phyloP scores from a whole-genome alignment of 2,888 invertebrate genomes.

The Amiota mariae region DNA sequence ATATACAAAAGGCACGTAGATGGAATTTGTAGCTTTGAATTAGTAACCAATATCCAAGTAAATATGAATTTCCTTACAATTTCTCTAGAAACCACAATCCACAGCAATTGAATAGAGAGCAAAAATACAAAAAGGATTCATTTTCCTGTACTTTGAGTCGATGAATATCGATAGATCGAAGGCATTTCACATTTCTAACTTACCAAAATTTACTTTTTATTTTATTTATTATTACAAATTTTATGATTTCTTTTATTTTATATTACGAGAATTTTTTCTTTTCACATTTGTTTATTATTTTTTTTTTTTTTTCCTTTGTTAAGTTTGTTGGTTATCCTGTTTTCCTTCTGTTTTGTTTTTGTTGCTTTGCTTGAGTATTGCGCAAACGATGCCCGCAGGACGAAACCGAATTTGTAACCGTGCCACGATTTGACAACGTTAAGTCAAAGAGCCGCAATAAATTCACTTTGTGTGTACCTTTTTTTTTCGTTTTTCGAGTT shows the following conservation, averaged over 20 bases:
- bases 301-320: no score
- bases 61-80: no score
- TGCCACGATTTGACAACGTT: slow-evolving; percentile 44
- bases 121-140: slow-evolving; percentile 46
- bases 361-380: slow-evolving; percentile 22
- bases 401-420: slow-evolving; percentile 39
- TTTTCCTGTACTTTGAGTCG: slow-evolving; percentile 36
- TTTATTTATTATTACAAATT: slow-evolving; percentile 22
- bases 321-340: not conserved
- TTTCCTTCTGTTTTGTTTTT: not conserved
- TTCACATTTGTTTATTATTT: not conserved
- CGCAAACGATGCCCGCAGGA: slow-evolving; percentile 60
- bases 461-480: slow-evolving; percentile 8
- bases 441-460: slow-evolving; percentile 28
- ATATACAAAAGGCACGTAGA: no score
- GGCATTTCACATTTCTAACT: not conserved
- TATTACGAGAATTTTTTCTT: not conserved
- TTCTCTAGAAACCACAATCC: not conserved
- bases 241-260: slow-evolving; percentile 18
- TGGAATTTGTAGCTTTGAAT: no score
- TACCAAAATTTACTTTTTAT: slow-evolving; percentile 30
- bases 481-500: not conserved
- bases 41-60: no score
- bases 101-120: not conserved
- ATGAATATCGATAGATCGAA: not conserved